Base-by-base conservation (phyloP, 2,113 vertebrate species). In the Phylloscopus whistleri region DNA sequence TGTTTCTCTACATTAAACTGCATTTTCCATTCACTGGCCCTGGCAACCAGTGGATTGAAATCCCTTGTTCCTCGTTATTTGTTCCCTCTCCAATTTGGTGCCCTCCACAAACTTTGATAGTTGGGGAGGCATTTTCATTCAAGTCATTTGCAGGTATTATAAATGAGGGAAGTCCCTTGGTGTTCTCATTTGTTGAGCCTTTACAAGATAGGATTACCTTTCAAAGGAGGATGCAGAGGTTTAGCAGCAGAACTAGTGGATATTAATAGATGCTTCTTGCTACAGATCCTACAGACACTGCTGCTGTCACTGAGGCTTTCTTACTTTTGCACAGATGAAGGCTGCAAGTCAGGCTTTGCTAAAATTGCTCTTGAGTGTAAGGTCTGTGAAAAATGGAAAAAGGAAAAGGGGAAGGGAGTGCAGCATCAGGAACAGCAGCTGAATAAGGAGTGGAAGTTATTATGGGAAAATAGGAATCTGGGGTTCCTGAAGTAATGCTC, bases 41-140 rank as follows among this genome's bases (percentile, higher is more conserved):
- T 92, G 91, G 88, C 87, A 96, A 77, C 75, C 87, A 55, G 87
- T 83, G 90, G 68, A 70, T 94, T 96, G 94, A 97, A 97, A 96
- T 97, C 97, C 97, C 96, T 94, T 80, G 95, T 94, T 96, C 90
- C 96, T 97, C 72, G 90, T 97, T 97, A 97, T 94, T 97, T 97
- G 93, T 79, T 95, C 91, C 92, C 93, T 93, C 75, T 95, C 78
- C 95, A 93, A 82, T 96, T 97, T 91, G 74, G 76, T 89, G 67
- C 81, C 86, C 60, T 94, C 33, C 27, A 35, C 93, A 94, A 86
- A 95, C 83, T 92, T 74, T 77, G 69, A 55, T 21, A 94, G 90
- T 75, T 79, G 58, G 53, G 69, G 66, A 86, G 68, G 37, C 56
- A 90, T 96, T 96, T 96, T 91, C 95, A 79, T 96, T 93, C 82